A percentile compares a stretch with the other conserved stretches of the same genome.
phyloP scores from a whole-genome alignment of 2,797 vertebrate genomes.

The Hippoglossus hippoglossus region DNA sequence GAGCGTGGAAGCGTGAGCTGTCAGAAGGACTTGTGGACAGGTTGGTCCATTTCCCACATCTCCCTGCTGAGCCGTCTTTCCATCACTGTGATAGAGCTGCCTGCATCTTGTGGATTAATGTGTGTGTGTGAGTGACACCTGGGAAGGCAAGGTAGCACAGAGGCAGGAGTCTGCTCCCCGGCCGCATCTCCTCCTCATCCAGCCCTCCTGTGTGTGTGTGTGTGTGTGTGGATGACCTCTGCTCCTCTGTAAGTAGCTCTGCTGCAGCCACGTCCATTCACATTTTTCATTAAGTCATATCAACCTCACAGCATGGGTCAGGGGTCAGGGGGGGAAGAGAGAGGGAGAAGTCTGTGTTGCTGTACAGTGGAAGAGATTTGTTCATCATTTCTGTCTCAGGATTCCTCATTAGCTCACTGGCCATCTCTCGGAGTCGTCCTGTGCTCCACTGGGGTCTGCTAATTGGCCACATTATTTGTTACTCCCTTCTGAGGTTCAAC shows the following conservation, averaged over 20 bases:
- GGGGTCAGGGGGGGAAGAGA: constrained; percentile 12
- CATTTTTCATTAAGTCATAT: neutral
- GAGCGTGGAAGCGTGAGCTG: constrained; percentile 44
- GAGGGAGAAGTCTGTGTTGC: neutral
- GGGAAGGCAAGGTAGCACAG: constrained; percentile 46
- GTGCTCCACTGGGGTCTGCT: neutral
- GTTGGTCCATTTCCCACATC: constrained; percentile 16
- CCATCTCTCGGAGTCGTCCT: neutral
- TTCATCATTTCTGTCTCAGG: neutral
- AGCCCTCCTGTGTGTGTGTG: constrained; percentile 5
- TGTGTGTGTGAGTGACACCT: constrained; percentile 59
- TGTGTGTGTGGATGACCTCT: constrained; percentile 60
- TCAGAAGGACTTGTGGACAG: constrained; percentile 42
- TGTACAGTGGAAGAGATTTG: neutral
- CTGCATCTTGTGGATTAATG: constrained; percentile 61
- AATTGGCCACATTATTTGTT: constrained; percentile 7
- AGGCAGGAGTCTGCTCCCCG: constrained; percentile 41
- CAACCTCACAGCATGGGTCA: neutral
- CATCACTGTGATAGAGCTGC: constrained; percentile 46
- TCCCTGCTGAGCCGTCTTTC: constrained; percentile 20
- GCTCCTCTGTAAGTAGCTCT: constrained; percentile 72
- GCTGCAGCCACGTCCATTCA: constrained; percentile 24
- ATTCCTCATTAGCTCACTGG: constrained; percentile 7
- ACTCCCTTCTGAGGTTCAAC: neutral
- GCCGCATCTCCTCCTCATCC: neutral